Conservation (phyloP, 2,113 vertebrate species). For the Panurus biarmicus region DNA sequence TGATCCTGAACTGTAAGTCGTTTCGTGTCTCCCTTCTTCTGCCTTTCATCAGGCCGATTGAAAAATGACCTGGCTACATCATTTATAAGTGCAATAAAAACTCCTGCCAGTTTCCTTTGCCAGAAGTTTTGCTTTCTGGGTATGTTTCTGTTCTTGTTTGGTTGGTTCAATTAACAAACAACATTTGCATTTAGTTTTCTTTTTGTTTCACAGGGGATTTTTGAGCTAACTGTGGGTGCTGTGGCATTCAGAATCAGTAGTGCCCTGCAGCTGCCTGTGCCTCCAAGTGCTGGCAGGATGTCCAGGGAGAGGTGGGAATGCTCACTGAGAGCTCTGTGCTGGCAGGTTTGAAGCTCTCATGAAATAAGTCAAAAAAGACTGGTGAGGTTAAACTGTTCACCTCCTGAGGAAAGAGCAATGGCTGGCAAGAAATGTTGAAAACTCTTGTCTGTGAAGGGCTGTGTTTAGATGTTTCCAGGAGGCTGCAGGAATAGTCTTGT, state of each 20-base stretch:
- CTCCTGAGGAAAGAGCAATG: not conserved
- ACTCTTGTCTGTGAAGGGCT: not conserved
- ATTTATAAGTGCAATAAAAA: constrained; percentile 12
- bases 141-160: constrained; percentile 18
- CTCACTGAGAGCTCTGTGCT: not conserved
- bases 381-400: not conserved
- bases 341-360: not conserved
- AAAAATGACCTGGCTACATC: not conserved
- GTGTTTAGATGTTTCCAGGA: not conserved
- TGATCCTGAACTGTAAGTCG: not conserved
- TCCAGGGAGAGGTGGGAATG: not conserved
- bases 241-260: not conserved
- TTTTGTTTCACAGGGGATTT: not conserved
- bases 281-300: not conserved
- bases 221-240: not conserved
- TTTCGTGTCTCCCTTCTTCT: not conserved
- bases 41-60: not conserved
- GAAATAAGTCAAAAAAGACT: not conserved
- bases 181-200: not conserved
- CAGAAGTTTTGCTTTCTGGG: constrained; percentile 27
- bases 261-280: not conserved
- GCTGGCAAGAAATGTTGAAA: not conserved
- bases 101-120: not conserved
- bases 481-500: not conserved
- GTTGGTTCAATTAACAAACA: not conserved